phyloP scores from a whole-genome alignment of 2,113 vertebrate species.

The Apeltes quadracus region DNA sequence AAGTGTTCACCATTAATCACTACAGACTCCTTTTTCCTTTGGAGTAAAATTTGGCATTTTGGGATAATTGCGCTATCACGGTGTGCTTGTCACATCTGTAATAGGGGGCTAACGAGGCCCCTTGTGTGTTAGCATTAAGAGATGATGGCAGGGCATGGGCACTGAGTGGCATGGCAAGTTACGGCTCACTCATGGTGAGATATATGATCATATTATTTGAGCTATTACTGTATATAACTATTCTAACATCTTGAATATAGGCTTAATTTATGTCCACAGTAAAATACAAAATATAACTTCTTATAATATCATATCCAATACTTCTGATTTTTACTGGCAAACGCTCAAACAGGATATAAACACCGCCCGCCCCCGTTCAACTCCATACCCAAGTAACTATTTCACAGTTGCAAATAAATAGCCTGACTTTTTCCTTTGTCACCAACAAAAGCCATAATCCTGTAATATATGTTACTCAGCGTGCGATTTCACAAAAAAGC shows the following conservation, averaged over 20 bases:
- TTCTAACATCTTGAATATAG: slow-evolving; percentile 13
- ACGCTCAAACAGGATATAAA: slow-evolving; percentile 10
- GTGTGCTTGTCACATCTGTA: slow-evolving; percentile 94
- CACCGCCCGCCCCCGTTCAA: background rate
- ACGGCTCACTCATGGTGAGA: slow-evolving; percentile 51
- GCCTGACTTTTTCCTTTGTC: background rate
- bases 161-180: slow-evolving; percentile 75
- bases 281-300: no score
- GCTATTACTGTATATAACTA: slow-evolving; percentile 27
- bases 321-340: background rate
- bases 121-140: slow-evolving; percentile 84
- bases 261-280: slow-evolving; percentile 16
- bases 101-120: slow-evolving; percentile 96
- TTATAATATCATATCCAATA: background rate
- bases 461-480: background rate
- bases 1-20: slow-evolving; percentile 99
- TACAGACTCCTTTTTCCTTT: slow-evolving; percentile 93
- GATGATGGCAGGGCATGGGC: slow-evolving; percentile 76
- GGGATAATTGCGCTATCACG: slow-evolving; percentile 97
- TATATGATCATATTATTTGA: slow-evolving; percentile 42
- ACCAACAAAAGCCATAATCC: background rate
- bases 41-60: slow-evolving; percentile 98
- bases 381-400: background rate
- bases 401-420: slow-evolving; percentile 6
- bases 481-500: no score